Percentiles rank a stretch among this genome's conserved stretches.
phyloP scores from a whole-genome alignment of 35 echinoderm and acorn worm species.

The Diadema setosum region DNA sequence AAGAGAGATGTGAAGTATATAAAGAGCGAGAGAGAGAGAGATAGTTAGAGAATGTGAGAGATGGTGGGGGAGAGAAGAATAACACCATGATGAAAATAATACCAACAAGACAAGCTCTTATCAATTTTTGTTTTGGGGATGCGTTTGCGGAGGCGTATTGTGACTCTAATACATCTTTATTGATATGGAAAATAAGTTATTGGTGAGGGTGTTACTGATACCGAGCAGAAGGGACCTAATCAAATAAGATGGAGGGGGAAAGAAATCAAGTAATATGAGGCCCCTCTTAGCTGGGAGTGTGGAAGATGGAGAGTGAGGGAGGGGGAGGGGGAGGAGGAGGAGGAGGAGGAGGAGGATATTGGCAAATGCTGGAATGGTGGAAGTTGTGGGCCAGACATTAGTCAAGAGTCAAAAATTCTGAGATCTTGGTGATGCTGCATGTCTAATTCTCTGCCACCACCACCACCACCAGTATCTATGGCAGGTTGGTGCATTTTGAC shows the following conservation, averaged over 20 bases:
- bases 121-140: background rate
- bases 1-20: background rate
- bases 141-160: constrained; percentile 3
- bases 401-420: too few species aligned
- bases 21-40: background rate
- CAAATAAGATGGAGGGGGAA: background rate
- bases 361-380: too few species aligned
- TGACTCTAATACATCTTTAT: constrained; percentile 14
- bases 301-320: too few species aligned
- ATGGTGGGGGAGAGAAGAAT: background rate
- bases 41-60: background rate
- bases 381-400: too few species aligned
- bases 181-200: constrained; percentile 36
- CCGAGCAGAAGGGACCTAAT: background rate
- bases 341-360: too few species aligned
- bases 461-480: too few species aligned
- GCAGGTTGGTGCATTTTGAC: too few species aligned
- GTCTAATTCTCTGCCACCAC: too few species aligned
- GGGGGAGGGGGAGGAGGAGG: too few species aligned
- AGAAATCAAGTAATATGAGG: constrained; percentile 14
- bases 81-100: background rate
- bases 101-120: background rate
- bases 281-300: too few species aligned
- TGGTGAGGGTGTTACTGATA: constrained; percentile 7
- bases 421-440: too few species aligned